Conservation (phyloP, 1,140 invertebrate species). For the Stegodyphus dumicola region DNA sequence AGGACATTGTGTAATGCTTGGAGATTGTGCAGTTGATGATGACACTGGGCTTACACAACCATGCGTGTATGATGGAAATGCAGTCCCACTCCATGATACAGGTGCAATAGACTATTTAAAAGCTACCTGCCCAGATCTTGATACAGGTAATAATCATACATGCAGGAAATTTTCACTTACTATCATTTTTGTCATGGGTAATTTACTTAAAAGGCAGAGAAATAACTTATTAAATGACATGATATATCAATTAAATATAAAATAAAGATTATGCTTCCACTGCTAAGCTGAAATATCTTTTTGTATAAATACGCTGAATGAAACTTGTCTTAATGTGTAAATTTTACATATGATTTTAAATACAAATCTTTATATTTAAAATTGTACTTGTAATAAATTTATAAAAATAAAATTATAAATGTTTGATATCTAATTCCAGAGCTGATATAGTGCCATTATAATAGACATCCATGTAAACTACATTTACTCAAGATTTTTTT, state of each 20-base stretch:
- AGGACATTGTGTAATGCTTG: conserved; percentile 33
- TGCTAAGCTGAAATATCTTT: no score
- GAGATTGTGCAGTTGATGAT: conserved; percentile 18
- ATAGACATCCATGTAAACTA: no score
- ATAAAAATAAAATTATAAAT: no score
- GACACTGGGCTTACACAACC: neutral
- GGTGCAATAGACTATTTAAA: neutral
- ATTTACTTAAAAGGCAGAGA: neutral
- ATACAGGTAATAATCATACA: conserved; percentile 16
- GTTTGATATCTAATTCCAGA: no score
- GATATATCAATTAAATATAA: neutral
- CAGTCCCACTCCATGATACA: conserved; percentile 14
- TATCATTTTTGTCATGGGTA: neutral
- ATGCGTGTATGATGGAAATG: conserved; percentile 47
- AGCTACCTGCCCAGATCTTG: conserved; percentile 27
- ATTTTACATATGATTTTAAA: no score
- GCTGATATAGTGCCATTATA: no score
- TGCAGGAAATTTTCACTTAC: neutral
- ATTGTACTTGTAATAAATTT: no score
- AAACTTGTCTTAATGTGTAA: no score
- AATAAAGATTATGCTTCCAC: no score
- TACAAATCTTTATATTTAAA: no score
- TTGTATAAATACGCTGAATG: no score
- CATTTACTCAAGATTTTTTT: no score
- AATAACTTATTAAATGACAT: neutral